phyloP scores from a whole-genome alignment of 1,140 invertebrate species.

The Drosophila kohkoa region DNA sequence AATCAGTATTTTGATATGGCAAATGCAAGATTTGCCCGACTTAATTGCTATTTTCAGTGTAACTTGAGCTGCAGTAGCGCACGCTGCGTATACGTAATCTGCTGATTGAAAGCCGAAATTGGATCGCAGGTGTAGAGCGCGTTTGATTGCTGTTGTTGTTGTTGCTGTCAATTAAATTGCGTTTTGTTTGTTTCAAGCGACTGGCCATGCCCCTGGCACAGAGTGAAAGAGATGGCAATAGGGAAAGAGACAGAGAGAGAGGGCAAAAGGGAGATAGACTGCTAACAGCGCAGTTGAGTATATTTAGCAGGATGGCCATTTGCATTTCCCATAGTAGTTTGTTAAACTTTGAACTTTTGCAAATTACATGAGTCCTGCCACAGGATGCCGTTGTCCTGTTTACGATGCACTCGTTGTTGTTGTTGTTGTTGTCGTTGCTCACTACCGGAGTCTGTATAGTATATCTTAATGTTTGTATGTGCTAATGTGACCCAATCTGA shows the following conservation, averaged over 20 bases:
- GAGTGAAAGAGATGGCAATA: not conserved
- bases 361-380: constrained; percentile 78
- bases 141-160: constrained; percentile 15
- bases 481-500: constrained; percentile 69
- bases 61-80: constrained; percentile 6
- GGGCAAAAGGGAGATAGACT: not conserved
- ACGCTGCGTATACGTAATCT: constrained; percentile 54
- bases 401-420: constrained; percentile 34
- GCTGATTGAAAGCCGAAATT: constrained; percentile 12
- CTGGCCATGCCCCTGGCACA: not conserved
- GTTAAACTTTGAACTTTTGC: constrained; percentile 82
- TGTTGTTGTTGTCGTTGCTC: not conserved
- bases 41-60: not conserved
- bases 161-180: constrained; percentile 66
- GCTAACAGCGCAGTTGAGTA: constrained; percentile 38
- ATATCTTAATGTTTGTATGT: constrained; percentile 58
- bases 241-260: not conserved
- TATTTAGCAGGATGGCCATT: constrained; percentile 61
- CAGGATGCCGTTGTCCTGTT: constrained; percentile 65
- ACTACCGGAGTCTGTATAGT: not conserved
- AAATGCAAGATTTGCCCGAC: not conserved
- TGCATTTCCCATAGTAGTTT: constrained; percentile 77
- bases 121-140: constrained; percentile 3
- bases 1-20: constrained; percentile 33
- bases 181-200: constrained; percentile 57